phyloP scores from a whole-genome alignment of 2,797 vertebrate genomes.

The Sebastes hubbsi region DNA sequence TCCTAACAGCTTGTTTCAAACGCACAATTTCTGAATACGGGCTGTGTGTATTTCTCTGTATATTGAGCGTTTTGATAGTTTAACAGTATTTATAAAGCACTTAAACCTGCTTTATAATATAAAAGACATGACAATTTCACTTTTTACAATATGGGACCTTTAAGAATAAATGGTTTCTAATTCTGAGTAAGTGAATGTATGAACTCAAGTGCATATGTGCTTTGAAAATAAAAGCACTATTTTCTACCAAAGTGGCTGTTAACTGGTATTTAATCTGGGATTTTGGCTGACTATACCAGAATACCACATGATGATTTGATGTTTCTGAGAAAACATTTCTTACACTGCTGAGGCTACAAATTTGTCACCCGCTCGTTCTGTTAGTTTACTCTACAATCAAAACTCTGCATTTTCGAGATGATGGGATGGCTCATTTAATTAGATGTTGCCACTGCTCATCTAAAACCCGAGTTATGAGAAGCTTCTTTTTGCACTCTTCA shows the following conservation, averaged over 20 bases:
- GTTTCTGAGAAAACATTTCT: constrained; percentile 42
- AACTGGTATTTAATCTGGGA: constrained; percentile 32
- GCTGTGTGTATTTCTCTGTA: too few relatives aligned
- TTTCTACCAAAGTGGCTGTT: constrained; percentile 7
- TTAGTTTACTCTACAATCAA: constrained; percentile 67
- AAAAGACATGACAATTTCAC: too few relatives aligned
- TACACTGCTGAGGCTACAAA: constrained; percentile 44
- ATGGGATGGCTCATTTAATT: constrained; percentile 56
- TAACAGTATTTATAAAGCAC: too few relatives aligned
- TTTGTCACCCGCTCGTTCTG: constrained; percentile 48
- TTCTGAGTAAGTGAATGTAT: background rate
- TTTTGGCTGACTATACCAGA: constrained; percentile 19
- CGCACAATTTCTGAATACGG: too few relatives aligned
- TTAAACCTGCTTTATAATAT: too few relatives aligned
- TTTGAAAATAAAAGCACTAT: background rate
- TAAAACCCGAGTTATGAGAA: constrained; percentile 18
- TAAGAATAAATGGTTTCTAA: background rate
- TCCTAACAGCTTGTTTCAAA: too few relatives aligned
- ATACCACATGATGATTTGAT: constrained; percentile 47
- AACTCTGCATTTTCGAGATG: constrained; percentile 45
- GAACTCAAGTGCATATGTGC: background rate
- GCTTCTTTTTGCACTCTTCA: constrained; percentile 33
- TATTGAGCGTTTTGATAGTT: too few relatives aligned
- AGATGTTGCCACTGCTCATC: constrained; percentile 41
- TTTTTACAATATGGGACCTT: too few relatives aligned